These are phyloP conservation scores for Cepphus grylle DNA, from an alignment of 2,113 vertebrate genomes.

Conservation along the genomic window DNA sequence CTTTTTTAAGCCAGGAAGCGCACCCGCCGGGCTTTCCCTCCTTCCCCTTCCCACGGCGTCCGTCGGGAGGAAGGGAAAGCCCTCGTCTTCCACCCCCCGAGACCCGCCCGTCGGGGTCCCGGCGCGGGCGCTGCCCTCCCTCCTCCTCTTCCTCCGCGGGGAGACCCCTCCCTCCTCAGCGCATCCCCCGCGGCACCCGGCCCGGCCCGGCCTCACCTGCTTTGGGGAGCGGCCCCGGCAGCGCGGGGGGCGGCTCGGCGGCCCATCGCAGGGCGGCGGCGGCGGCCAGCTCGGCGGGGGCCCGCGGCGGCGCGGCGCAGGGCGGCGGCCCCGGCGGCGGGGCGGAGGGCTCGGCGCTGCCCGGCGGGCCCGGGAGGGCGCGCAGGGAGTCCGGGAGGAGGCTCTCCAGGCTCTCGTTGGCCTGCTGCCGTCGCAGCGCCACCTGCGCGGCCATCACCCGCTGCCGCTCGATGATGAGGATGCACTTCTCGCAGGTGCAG, in stretches of 20 bases:
- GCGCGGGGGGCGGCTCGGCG: conserved; percentile 36
- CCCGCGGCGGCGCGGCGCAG: background rate
- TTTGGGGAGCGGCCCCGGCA: conserved; percentile 55
- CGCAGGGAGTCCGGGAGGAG: conserved; percentile 90
- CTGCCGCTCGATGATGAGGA: conserved; percentile 96
- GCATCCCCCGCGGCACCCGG: background rate
- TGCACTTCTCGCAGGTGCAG: conserved; percentile 97
- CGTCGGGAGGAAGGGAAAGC: background rate
- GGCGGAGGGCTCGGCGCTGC: background rate
- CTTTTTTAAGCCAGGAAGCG: background rate
- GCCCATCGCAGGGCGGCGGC: conserved; percentile 68
- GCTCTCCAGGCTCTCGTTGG: conserved; percentile 94
- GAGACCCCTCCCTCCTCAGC: background rate
- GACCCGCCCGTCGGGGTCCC: background rate
- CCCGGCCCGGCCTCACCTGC: conserved; percentile 56
- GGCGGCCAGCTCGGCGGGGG: conserved; percentile 25
- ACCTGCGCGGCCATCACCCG: conserved; percentile 97
- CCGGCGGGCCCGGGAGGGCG: conserved; percentile 77
- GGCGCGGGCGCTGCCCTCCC: background rate
- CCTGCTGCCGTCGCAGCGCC: conserved; percentile 91
- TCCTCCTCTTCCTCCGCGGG: background rate
- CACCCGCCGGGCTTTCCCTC: no score
- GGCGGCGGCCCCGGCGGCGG: conserved; percentile 4
- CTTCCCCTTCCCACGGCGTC: background rate
- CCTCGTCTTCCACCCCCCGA: no score